Conservation (phyloP, 2,113 vertebrate genomes). For the Dipodomys ordii region DNA sequence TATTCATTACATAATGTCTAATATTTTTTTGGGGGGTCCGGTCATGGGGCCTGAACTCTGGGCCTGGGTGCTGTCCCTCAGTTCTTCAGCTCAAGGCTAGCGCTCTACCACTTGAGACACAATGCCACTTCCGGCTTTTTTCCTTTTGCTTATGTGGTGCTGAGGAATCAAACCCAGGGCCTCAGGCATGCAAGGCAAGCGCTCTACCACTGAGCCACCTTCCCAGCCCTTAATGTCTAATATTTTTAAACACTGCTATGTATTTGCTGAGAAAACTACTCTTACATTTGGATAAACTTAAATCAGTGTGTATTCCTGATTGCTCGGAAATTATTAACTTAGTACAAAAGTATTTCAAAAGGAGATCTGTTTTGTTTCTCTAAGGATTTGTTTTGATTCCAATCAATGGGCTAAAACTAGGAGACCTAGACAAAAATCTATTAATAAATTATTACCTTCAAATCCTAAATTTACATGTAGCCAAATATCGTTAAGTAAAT, state of each 20-base stretch:
- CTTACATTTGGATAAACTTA: conserved; percentile 46
- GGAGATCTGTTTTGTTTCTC: conserved; percentile 35
- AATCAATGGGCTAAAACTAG: not conserved
- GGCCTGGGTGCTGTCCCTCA: too few relatives aligned
- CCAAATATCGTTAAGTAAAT: not conserved
- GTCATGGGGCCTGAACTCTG: too few relatives aligned
- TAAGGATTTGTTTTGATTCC: conserved; percentile 52
- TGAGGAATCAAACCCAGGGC: too few relatives aligned
- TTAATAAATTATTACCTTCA: conserved; percentile 6
- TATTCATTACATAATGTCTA: conserved; percentile 18
- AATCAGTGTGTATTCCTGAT: conserved; percentile 11
- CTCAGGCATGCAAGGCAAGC: too few relatives aligned
- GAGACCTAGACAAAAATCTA: not conserved
- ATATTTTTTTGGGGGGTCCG: not conserved
- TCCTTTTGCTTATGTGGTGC: too few relatives aligned
- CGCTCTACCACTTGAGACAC: too few relatives aligned
- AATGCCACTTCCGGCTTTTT: too few relatives aligned
- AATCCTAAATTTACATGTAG: conserved; percentile 40
- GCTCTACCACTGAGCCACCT: too few relatives aligned
- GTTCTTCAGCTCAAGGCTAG: too few relatives aligned
- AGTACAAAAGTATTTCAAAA: conserved; percentile 41
- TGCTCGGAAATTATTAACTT: conserved; percentile 10
- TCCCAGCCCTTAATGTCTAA: not conserved
- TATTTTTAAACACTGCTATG: not conserved
- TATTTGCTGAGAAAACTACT: not conserved